Evolutionary conservation across 1,140 invertebrate genomes (phyloP).

Genomic region (Tribolium madens): DNA sequence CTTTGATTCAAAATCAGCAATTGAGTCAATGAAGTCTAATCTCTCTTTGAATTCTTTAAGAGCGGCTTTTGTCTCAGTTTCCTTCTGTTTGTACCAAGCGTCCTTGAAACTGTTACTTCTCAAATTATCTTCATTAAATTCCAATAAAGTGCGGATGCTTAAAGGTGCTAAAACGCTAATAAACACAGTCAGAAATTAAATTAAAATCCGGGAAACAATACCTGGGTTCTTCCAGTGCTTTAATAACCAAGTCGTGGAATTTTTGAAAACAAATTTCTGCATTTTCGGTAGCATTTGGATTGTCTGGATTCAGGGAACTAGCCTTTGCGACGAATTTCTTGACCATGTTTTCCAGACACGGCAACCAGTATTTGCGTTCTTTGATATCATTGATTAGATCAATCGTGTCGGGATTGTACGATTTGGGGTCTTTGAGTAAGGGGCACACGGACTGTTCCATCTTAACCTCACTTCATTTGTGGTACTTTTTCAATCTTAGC

Average conservation of each 20-base stretch:
- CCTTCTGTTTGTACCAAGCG: conserved; percentile 84
- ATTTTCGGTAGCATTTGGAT: conserved; percentile 79
- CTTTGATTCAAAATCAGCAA: conserved; percentile 67
- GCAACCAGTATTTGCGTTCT: conserved; percentile 93
- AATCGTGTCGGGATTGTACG: conserved; percentile 90
- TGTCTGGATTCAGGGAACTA: conserved; percentile 84
- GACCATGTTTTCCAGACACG: conserved; percentile 88
- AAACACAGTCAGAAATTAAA: conserved; percentile 44
- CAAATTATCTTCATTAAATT: conserved; percentile 92
- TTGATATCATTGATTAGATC: conserved; percentile 87
- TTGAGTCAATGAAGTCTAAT: conserved; percentile 71
- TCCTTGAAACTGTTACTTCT: conserved; percentile 93
- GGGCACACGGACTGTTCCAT: conserved; percentile 60
- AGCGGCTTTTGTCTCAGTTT: conserved; percentile 71
- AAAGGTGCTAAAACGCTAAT: conserved; percentile 80
- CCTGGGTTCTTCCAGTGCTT: conserved; percentile 84
- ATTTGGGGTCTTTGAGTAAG: conserved; percentile 65
- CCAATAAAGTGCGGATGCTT: conserved; percentile 89
- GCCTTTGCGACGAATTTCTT: conserved; percentile 80
- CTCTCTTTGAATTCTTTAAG: conserved; percentile 68
- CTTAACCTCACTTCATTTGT: conserved; percentile 32
- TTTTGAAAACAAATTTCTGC: conserved; percentile 87
- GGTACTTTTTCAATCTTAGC: neutral
- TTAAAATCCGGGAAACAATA: conserved; percentile 66
- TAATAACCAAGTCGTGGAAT: conserved; percentile 84